Percentiles rank a stretch among this genome's conserved stretches.
Conservation (phyloP, 2,888 invertebrate genomes). For the Euplagia quadripunctaria region DNA sequence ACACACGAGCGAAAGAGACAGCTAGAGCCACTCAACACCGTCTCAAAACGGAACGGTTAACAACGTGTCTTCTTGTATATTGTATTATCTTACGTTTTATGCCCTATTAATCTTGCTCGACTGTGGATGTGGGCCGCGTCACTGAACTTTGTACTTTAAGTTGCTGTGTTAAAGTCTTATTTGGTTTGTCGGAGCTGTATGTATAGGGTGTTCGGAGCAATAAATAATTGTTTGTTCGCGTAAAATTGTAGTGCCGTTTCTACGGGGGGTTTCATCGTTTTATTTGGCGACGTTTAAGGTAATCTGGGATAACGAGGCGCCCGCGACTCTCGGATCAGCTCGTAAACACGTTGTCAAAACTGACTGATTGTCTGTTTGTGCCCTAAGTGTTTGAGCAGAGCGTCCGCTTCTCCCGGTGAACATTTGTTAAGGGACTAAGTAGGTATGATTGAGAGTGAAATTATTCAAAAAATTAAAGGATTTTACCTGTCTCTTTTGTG, state of each 20-base stretch:
- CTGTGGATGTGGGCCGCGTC: conserved; percentile 59
- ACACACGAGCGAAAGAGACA: conserved; percentile 69
- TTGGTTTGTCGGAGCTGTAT: conserved; percentile 50
- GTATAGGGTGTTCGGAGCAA: conserved; percentile 76
- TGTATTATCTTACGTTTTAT: conserved; percentile 87
- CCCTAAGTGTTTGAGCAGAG: conserved; percentile 49
- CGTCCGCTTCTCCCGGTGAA: conserved; percentile 19
- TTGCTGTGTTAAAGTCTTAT: conserved; percentile 56
- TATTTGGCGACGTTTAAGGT: conserved; percentile 76
- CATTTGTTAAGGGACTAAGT: conserved; percentile 42
- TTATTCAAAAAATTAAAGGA: conserved; percentile 26
- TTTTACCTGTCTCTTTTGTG: neutral
- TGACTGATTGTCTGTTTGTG: conserved; percentile 55
- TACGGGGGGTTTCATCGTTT: conserved; percentile 70
- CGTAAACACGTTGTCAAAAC: conserved; percentile 64
- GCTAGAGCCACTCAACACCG: conserved; percentile 68
- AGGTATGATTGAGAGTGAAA: conserved; percentile 43
- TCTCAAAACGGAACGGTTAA: conserved; percentile 86
- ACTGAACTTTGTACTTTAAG: conserved; percentile 61
- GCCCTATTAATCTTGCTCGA: conserved; percentile 86
- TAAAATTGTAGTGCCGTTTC: conserved; percentile 82
- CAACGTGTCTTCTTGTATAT: conserved; percentile 90
- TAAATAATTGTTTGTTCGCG: conserved; percentile 86
- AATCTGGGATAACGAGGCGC: conserved; percentile 77
- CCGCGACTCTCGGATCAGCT: conserved; percentile 54